These are phyloP conservation scores for Hedychridium roseum DNA, from an alignment of 2,888 invertebrate genomes.

Conservation along the genomic window DNA sequence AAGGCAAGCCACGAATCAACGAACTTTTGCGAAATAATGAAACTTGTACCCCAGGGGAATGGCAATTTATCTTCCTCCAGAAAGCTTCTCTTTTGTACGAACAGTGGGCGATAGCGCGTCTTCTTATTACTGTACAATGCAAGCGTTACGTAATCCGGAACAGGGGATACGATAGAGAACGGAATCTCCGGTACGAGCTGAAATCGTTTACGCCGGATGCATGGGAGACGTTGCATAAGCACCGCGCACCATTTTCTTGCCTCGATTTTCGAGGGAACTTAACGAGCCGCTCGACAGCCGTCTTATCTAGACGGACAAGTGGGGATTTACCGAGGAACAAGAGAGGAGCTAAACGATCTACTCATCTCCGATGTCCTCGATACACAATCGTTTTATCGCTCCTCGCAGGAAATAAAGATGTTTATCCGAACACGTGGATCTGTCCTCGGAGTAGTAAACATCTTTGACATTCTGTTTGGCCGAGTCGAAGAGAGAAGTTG, in stretches of 20 bases:
- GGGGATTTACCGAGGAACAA: too few species aligned
- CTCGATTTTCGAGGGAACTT: constrained; percentile 15
- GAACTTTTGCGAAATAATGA: too few species aligned
- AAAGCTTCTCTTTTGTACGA: too few species aligned
- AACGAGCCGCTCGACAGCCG: constrained; percentile 22
- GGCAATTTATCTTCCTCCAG: too few species aligned
- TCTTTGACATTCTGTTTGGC: too few species aligned
- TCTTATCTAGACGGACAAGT: too few species aligned
- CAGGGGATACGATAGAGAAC: constrained; percentile 7
- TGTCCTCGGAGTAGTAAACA: constrained; percentile 10
- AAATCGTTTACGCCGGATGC: constrained; percentile 19
- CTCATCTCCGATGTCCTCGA: too few species aligned
- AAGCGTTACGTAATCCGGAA: constrained; percentile 6
- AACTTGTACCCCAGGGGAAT: too few species aligned
- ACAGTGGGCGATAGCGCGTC: constrained; percentile 20
- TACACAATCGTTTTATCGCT: too few species aligned
- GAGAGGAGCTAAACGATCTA: too few species aligned
- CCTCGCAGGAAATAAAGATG: constrained; percentile 21
- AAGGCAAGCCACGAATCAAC: too few species aligned
- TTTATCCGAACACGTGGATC: constrained; percentile 18
- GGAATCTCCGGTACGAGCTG: constrained; percentile 16
- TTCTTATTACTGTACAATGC: constrained; percentile 21
- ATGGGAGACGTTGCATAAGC: constrained; percentile 13
- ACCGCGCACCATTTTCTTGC: constrained; percentile 5
- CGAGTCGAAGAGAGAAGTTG: too few species aligned